Conservation (phyloP, 2,888 invertebrate species). For the Drosophila kokeensis region DNA sequence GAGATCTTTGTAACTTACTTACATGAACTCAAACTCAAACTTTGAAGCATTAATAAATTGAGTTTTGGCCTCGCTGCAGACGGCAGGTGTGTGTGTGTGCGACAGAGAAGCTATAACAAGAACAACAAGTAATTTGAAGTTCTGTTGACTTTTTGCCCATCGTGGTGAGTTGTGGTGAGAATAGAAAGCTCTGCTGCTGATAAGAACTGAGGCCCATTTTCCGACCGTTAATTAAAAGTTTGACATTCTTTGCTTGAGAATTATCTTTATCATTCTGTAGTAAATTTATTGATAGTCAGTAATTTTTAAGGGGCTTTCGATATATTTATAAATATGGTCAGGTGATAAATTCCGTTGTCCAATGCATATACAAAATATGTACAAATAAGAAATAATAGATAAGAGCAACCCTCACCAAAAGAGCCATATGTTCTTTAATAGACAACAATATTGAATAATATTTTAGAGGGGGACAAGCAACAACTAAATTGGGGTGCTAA, state of each 20-base stretch:
- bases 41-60: slow-evolving; percentile 20
- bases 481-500: slow-evolving; percentile 38
- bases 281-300: not conserved
- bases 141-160: slow-evolving; percentile 1
- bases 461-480: slow-evolving; percentile 6
- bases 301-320: not conserved
- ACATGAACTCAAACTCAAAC: slow-evolving; percentile 5
- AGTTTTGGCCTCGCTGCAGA: not conserved
- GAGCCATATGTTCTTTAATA: not conserved
- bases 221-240: not conserved
- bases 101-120: not conserved
- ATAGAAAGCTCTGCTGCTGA: not conserved
- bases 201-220: slow-evolving; percentile 16
- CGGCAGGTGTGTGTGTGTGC: slow-evolving; percentile 1
- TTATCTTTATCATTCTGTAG: not conserved
- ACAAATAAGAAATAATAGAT: not conserved
- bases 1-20: slow-evolving; percentile 18
- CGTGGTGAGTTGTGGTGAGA: slow-evolving; percentile 14
- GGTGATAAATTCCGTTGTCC: slow-evolving; percentile 11
- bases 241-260: not conserved
- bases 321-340: not conserved
- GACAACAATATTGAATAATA: slow-evolving; percentile 41
- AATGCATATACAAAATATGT: slow-evolving; percentile 5
- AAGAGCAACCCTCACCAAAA: not conserved
- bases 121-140: slow-evolving; percentile 9